phyloP scores from a whole-genome alignment of 2,113 vertebrate genomes.

The Festucalex cinctus region DNA sequence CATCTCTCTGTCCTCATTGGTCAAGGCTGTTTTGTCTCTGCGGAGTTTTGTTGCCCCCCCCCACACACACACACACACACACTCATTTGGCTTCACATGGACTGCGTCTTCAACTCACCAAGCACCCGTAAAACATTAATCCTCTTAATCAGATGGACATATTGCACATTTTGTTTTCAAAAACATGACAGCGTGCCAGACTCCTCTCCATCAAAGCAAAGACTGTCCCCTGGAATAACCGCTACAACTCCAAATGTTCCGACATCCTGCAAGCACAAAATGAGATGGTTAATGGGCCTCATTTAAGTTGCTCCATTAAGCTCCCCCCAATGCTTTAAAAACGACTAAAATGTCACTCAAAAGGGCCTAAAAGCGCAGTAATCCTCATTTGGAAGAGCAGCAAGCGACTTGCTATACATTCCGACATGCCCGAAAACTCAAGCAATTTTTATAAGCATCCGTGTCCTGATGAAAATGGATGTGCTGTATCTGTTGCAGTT shows the following conservation, averaged over 20 bases:
- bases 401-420: neutral
- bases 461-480: neutral
- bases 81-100: constrained; percentile 9
- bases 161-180: constrained; percentile 22
- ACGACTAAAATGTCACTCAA: neutral
- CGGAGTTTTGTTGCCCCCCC: constrained; percentile 27
- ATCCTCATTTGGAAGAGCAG: constrained; percentile 1
- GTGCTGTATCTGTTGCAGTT: neutral
- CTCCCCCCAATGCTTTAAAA: constrained; percentile 13
- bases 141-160: constrained; percentile 55
- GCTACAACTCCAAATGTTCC: neutral
- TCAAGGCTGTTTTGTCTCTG: constrained; percentile 38
- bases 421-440: neutral
- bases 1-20: constrained; percentile 36
- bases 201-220: constrained; percentile 24
- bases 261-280: neutral
- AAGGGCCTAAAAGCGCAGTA: neutral
- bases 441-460: neutral
- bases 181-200: constrained; percentile 17
- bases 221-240: constrained; percentile 5
- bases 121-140: constrained; percentile 51
- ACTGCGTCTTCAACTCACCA: constrained; percentile 28
- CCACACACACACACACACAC: no score
- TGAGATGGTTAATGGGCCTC: constrained; percentile 5
- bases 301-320: constrained; percentile 5